These are phyloP conservation scores for Candoia aspera DNA, from an alignment of 2,113 vertebrate species.

Conservation along the genomic window DNA sequence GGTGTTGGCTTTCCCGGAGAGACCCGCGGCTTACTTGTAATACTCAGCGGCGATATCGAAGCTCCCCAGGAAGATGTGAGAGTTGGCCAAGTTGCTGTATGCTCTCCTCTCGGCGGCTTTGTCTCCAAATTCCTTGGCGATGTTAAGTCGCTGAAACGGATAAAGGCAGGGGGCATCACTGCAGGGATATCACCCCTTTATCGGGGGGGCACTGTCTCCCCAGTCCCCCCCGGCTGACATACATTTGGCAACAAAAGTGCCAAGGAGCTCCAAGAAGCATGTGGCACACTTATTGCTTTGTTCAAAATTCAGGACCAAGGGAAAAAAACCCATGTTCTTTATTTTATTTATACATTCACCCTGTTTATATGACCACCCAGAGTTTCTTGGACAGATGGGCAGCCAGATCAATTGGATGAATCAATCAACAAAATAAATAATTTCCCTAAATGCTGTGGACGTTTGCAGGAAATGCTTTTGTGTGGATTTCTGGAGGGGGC, in stretches of 20 bases:
- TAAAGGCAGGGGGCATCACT: constrained; percentile 8
- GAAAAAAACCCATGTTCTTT: no score
- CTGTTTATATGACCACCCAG: no score
- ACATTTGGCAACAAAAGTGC: no score
- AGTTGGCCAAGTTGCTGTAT: constrained; percentile 96
- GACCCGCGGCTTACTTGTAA: constrained; percentile 84
- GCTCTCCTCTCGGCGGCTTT: constrained; percentile 92
- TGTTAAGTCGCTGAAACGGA: constrained; percentile 86
- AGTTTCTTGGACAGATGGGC: no score
- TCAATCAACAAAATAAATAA: no score
- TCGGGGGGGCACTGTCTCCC: no score
- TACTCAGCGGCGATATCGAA: constrained; percentile 91
- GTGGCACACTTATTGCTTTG: background rate
- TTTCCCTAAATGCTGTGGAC: no score
- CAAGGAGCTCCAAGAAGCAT: background rate
- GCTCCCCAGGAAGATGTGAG: constrained; percentile 92
- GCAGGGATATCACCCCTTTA: background rate
- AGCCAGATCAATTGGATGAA: no score
- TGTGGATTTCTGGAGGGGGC: no score
- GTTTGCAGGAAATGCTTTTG: no score
- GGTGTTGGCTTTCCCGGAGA: no score
- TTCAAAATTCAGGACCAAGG: background rate
- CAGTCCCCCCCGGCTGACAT: no score
- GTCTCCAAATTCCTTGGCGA: constrained; percentile 98
- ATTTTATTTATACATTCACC: background rate